Base-by-base conservation (phyloP, 2,888 invertebrate genomes). In the Micropterix aruncella region DNA sequence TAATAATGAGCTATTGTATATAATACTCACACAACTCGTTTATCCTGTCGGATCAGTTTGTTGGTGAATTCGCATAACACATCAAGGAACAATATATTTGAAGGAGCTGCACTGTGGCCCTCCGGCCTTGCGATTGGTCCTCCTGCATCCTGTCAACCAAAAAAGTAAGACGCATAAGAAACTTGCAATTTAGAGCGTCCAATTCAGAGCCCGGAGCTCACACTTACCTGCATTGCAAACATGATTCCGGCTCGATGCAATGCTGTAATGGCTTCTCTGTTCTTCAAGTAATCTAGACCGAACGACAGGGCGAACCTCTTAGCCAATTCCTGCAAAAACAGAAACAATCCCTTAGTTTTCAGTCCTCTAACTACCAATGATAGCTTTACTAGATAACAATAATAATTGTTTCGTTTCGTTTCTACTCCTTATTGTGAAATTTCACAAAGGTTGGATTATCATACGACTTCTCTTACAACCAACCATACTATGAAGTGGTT, bases 261-360 rank as follows among this genome's bases (percentile, higher is more conserved):
- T 41, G 92, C 90, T 12, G 93, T 92, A 49, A 97, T 87, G 7
- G 95, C 93, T 65, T 96, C 94, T 50, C 96, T 80, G 74, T 95
- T 97, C 70, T 93, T 94, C 47, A 96, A 80, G 14, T 91, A 90
- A 70, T 97, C 97, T 57, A 96, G 74, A 0, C 97, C 97, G 73
- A 99, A 97, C 41, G 94, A 95, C 45, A 96, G 74, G 1, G 96
- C 89, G 73, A 97, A 97, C 44, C 96, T 76, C 66, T 96, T 93
- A 1, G 95, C 96, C 59, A 99, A 70, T 74, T 99, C 97, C 80
- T 86, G 57, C 18, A 57, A 19, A 14, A 42, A 14, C 18, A 7
- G 4, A 7, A 37, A 17, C 17, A 18, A n/a, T 19, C 27, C n/a
- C 16, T 12, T 12, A 15, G 7, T 17, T 16, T 4, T 14, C 4